A percentile compares a stretch with the other conserved stretches of the same genome.
Evolutionary conservation across 2,888 invertebrate species (phyloP).

Genomic region (Aphidius colemani): DNA sequence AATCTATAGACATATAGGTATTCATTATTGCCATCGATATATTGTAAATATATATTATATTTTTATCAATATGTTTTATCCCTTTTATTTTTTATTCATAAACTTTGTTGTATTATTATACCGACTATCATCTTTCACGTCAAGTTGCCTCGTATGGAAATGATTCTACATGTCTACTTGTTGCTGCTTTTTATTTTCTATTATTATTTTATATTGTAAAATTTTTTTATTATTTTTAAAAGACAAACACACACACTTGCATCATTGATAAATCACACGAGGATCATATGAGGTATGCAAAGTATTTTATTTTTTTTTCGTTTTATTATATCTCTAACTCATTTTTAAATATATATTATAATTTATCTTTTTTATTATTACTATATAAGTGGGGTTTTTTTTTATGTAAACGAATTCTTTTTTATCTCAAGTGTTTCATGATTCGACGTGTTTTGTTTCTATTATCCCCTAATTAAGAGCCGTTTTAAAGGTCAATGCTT

Average conservation of each 20-base stretch:
- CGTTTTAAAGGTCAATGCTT: constrained; percentile 45
- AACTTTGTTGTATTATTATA: constrained; percentile 11
- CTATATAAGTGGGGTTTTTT: constrained; percentile 29
- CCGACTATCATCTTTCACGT: constrained; percentile 21
- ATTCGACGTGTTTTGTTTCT: constrained; percentile 55
- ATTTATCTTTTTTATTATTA: constrained; percentile 20
- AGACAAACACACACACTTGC: too few relatives aligned
- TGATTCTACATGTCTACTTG: constrained; percentile 16
- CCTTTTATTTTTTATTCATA: too few relatives aligned
- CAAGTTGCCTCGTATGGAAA: constrained; percentile 23
- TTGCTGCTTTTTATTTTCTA: constrained; percentile 13
- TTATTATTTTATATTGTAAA: not conserved
- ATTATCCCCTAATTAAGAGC: constrained; percentile 57
- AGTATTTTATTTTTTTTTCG: not conserved
- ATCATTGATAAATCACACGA: too few relatives aligned
- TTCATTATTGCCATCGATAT: constrained; percentile 15
- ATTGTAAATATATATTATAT: too few relatives aligned
- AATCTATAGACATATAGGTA: not conserved
- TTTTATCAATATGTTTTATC: too few relatives aligned
- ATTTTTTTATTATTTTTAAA: too few relatives aligned
- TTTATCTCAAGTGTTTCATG: constrained; percentile 52
- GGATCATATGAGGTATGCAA: too few relatives aligned
- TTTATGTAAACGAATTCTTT: constrained; percentile 23
- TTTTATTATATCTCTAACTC: not conserved
- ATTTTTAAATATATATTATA: not conserved